Percentiles rank a stretch among this genome's conserved stretches.
Evolutionary conservation across 1,140 invertebrate species (phyloP).

Genomic region (Drosophila ironensis): DNA sequence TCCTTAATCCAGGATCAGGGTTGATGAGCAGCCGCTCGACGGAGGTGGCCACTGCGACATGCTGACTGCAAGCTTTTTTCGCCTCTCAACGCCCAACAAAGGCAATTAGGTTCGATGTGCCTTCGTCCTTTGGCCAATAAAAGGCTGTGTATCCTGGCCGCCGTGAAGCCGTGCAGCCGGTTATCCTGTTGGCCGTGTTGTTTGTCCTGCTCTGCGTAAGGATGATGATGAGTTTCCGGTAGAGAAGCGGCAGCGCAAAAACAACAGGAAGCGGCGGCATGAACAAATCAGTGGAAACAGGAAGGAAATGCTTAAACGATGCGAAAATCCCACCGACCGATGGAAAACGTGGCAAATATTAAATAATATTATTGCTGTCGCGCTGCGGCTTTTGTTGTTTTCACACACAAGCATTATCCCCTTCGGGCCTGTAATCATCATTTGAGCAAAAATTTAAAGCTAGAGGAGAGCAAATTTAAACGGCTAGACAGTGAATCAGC

Average conservation of each 20-base stretch:
- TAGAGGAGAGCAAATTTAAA: too few species aligned
- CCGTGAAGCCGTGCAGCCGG: background rate
- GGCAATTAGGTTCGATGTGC: background rate
- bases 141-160: background rate
- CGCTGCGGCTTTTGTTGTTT: constrained; percentile 11
- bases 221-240: background rate
- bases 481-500: too few species aligned
- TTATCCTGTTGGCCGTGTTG: background rate
- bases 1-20: background rate
- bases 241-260: constrained; percentile 6
- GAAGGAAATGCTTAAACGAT: constrained; percentile 70
- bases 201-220: background rate
- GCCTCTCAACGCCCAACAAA: too few species aligned
- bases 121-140: background rate
- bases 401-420: background rate
- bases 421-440: too few species aligned
- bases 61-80: background rate
- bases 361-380: constrained; percentile 32
- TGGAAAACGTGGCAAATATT: constrained; percentile 25
- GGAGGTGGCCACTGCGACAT: background rate
- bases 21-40: background rate
- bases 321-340: constrained; percentile 42
- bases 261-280: constrained; percentile 48
- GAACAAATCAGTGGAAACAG: constrained; percentile 52
- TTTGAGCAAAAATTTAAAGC: too few species aligned